Conservation (phyloP, 92 coral and sea anemone species). For the Blastomussa wellsi region DNA sequence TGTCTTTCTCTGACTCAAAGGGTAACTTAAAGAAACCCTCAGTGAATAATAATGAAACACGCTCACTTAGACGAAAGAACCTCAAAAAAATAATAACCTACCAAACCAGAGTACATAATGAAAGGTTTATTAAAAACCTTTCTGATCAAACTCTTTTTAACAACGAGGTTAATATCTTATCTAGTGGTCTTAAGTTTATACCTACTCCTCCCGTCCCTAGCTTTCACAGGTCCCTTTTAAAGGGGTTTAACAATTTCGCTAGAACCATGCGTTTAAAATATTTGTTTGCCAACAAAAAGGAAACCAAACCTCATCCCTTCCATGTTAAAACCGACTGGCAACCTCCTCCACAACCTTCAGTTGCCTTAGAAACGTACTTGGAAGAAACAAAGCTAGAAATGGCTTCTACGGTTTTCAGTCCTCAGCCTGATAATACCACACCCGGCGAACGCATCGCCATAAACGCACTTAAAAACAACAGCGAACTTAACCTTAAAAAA, state of each 20-base stretch:
- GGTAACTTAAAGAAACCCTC: too few relatives aligned
- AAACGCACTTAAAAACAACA: background rate
- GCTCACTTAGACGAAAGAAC: background rate
- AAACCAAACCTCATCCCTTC: background rate
- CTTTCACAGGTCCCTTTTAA: background rate
- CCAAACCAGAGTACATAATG: background rate
- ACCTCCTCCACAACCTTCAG: background rate
- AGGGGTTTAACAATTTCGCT: background rate
- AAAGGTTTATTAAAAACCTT: background rate
- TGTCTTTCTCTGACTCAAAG: background rate
- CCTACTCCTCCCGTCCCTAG: too few relatives aligned
- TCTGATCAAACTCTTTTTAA: background rate
- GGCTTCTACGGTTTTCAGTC: background rate
- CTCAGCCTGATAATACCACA: background rate
- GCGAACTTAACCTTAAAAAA: background rate
- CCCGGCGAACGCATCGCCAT: background rate
- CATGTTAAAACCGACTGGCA: background rate
- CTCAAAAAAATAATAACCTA: background rate
- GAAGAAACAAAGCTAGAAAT: conserved; percentile 2
- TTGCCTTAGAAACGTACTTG: background rate
- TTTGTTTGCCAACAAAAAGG: background rate
- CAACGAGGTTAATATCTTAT: background rate
- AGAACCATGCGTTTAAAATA: background rate
- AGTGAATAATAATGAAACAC: background rate
- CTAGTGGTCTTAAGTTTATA: background rate